Percentiles rank a stretch among this genome's conserved stretches.
Conservation (phyloP, 2,888 invertebrate genomes). For the Apeira syringaria region DNA sequence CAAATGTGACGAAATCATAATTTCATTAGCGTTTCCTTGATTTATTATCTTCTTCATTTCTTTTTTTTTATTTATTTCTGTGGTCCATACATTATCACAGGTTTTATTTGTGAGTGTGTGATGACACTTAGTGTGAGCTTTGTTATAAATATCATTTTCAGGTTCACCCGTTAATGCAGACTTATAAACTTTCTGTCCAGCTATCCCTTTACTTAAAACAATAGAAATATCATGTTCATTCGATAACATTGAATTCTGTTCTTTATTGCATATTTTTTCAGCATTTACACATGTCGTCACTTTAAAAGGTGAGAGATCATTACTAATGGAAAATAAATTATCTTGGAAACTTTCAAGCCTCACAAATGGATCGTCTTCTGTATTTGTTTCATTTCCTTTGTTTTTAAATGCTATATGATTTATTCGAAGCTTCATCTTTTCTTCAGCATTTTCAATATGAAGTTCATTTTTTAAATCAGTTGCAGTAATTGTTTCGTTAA, state of each 20-base stretch:
- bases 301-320: constrained; percentile 2
- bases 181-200: neutral
- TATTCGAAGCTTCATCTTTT: neutral
- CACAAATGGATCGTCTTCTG: neutral
- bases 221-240: neutral
- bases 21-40: constrained; percentile 3
- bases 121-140: no score
- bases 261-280: no score
- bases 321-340: neutral
- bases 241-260: no score
- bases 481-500: constrained; percentile 1
- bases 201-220: constrained; percentile 7
- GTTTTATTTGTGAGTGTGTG: constrained; percentile 2
- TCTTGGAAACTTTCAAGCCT: neutral
- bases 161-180: constrained; percentile 9
- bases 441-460: neutral
- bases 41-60: no score
- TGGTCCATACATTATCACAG: neutral
- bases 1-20: neutral
- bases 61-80: no score
- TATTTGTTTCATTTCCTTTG: neutral
- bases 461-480: constrained; percentile 1
- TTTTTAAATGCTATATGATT: neutral
- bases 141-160: constrained; percentile 12
- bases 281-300: no score